Conservation (phyloP, 1,140 invertebrate genomes). For the Drosophila bocki region DNA sequence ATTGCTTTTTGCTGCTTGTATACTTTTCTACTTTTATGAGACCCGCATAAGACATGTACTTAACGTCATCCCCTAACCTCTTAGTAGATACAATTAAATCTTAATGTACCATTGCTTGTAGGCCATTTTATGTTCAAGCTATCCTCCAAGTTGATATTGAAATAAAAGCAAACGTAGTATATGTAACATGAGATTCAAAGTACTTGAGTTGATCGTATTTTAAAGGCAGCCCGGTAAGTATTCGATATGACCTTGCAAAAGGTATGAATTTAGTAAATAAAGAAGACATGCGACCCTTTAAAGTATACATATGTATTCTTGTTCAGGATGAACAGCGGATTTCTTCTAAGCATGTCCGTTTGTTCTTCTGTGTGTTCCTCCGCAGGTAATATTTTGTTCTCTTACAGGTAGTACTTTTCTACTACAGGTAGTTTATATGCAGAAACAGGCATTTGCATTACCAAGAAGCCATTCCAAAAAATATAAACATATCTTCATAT, state of each 20-base stretch:
- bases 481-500: too few species aligned
- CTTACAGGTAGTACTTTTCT: too few species aligned
- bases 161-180: conserved; percentile 50
- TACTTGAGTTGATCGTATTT: background rate
- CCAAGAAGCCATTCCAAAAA: too few species aligned
- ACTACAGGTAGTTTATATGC: too few species aligned
- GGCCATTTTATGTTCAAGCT: conserved; percentile 49
- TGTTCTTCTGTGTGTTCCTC: too few species aligned
- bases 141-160: conserved; percentile 44
- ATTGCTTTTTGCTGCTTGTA: background rate
- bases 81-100: conserved; percentile 44
- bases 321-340: too few species aligned
- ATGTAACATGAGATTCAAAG: conserved; percentile 34
- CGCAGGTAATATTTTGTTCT: too few species aligned
- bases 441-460: too few species aligned
- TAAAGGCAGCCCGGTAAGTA: background rate
- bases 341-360: too few species aligned
- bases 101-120: conserved; percentile 45
- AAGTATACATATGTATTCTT: too few species aligned
- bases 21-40: conserved; percentile 1
- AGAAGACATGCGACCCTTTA: too few species aligned
- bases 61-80: conserved; percentile 20
- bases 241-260: background rate
- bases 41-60: conserved; percentile 28
- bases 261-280: too few species aligned